Conservation (phyloP, 2,797 vertebrate species). For the Podargus strigoides region DNA sequence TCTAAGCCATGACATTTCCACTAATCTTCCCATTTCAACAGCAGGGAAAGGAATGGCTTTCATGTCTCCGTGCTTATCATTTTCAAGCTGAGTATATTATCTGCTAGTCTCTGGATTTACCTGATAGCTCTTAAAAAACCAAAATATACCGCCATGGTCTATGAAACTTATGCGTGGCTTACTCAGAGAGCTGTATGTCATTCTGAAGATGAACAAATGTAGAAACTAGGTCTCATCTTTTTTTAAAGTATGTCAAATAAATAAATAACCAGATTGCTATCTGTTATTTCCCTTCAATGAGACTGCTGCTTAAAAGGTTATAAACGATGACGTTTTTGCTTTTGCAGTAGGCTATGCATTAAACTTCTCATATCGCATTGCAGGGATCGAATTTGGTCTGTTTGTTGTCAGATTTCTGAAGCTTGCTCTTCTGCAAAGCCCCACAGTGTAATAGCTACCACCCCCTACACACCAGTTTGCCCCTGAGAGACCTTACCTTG, state of each 20-base stretch:
- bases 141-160: background rate
- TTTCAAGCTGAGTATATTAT: conserved; percentile 47
- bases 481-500: background rate
- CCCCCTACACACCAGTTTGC: background rate
- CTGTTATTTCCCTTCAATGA: conserved; percentile 7
- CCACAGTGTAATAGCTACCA: background rate
- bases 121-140: conserved; percentile 10
- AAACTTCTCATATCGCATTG: background rate
- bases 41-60: conserved; percentile 14
- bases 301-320: conserved; percentile 15
- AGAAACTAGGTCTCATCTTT: conserved; percentile 17
- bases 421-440: background rate
- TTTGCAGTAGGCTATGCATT: background rate
- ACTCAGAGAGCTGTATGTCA: background rate
- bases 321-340: background rate
- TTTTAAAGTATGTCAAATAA: conserved; percentile 30
- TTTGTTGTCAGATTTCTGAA: background rate
- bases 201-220: background rate
- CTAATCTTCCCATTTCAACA: conserved; percentile 47
- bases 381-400: background rate
- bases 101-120: conserved; percentile 29
- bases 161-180: conserved; percentile 7
- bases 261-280: conserved; percentile 27
- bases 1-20: conserved; percentile 55
- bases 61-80: conserved; percentile 4